phyloP scores from a whole-genome alignment of 1,140 invertebrate genomes.

The Drosophila kurseongensis region DNA sequence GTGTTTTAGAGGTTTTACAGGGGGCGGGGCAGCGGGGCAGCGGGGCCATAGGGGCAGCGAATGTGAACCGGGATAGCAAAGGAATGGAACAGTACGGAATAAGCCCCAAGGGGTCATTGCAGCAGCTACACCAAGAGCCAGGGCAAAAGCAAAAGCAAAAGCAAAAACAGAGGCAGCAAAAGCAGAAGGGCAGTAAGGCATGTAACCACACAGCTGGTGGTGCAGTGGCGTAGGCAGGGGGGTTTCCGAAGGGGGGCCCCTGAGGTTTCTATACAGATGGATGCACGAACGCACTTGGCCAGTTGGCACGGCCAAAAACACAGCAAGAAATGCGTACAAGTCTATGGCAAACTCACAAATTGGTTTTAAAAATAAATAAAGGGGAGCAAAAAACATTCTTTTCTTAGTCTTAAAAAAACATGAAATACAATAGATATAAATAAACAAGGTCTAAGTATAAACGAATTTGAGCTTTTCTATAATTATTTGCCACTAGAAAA shows the following conservation, averaged over 20 bases:
- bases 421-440: too few species aligned
- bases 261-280: constrained; percentile 35
- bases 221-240: constrained; percentile 3
- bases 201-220: constrained; percentile 50
- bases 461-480: too few species aligned
- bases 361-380: too few species aligned
- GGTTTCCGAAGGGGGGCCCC: constrained; percentile 1
- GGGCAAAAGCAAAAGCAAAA: constrained; percentile 19
- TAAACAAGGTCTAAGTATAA: too few species aligned
- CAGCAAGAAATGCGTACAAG: not conserved
- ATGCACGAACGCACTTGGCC: constrained; percentile 50
- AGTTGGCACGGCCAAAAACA: constrained; percentile 24
- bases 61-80: not conserved
- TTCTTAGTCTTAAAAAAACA: too few species aligned
- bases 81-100: constrained; percentile 12
- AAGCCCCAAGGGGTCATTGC: constrained; percentile 54
- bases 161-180: constrained; percentile 28
- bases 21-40: too few species aligned
- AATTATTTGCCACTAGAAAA: too few species aligned
- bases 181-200: constrained; percentile 43
- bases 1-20: not conserved
- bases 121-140: constrained; percentile 12
- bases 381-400: too few species aligned
- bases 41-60: not conserved
- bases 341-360: too few species aligned